phyloP scores from a whole-genome alignment of 2,797 vertebrate species.

The Lutjanus campechanus region DNA sequence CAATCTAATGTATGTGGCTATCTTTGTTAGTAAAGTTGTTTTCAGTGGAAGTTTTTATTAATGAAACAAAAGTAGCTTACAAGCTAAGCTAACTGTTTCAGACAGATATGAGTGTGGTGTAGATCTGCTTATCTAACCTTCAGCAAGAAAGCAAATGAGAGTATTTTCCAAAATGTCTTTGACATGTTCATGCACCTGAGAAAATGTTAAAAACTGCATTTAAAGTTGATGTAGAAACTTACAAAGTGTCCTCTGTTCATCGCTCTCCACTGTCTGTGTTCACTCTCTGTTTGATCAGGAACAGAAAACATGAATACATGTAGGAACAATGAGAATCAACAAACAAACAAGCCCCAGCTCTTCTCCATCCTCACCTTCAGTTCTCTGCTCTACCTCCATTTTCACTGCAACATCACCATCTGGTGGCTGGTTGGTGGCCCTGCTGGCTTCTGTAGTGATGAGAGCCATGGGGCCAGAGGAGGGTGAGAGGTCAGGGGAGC shows the following conservation, averaged over 20 bases:
- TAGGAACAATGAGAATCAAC: background rate
- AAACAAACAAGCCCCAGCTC: background rate
- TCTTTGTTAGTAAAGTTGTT: too few relatives aligned
- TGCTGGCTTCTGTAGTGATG: slow-evolving; percentile 24
- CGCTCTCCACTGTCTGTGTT: slow-evolving; percentile 62
- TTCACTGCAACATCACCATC: slow-evolving; percentile 65
- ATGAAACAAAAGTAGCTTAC: too few relatives aligned
- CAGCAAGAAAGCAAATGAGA: too few relatives aligned
- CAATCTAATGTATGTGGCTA: too few relatives aligned
- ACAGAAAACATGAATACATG: background rate
- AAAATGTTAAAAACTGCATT: background rate
- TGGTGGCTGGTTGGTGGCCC: slow-evolving; percentile 52
- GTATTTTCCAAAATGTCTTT: too few relatives aligned
- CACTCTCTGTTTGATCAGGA: slow-evolving; percentile 66
- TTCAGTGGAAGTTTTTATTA: too few relatives aligned
- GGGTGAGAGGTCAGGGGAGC: slow-evolving; percentile 65
- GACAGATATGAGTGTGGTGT: too few relatives aligned
- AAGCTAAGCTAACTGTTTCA: too few relatives aligned
- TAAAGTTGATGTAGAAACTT: slow-evolving; percentile 53
- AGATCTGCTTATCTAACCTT: too few relatives aligned
- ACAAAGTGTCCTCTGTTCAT: slow-evolving; percentile 73
- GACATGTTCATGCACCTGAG: background rate
- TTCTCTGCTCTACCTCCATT: slow-evolving; percentile 49
- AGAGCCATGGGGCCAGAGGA: slow-evolving; percentile 55
- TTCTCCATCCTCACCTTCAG: slow-evolving; percentile 62